Percentiles rank a stretch among this genome's conserved stretches.
Evolutionary conservation across 1,140 invertebrate species (phyloP).

Genomic region (Leptinotarsa undecemlineata): DNA sequence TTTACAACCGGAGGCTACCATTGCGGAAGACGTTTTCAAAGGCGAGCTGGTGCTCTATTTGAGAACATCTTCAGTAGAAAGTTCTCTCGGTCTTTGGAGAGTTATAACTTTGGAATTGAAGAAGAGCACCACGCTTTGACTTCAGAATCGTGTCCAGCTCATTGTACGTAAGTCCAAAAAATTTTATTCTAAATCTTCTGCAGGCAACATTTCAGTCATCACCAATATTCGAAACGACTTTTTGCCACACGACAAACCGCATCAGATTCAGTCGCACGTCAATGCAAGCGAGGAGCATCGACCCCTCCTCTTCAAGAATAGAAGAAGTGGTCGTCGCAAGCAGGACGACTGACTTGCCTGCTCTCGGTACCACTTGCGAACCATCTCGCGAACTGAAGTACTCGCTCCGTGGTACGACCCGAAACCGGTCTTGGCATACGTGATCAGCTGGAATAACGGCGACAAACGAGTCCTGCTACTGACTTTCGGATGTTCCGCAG

Average conservation of each 20-base stretch:
- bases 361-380: not conserved
- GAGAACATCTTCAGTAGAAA: too few species aligned
- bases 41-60: too few species aligned
- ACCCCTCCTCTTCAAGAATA: constrained; percentile 22
- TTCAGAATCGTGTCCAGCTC: too few species aligned
- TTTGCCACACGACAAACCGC: not conserved
- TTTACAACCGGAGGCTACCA: too few species aligned
- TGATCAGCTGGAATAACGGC: too few species aligned
- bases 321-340: not conserved
- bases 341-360: not conserved
- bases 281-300: constrained; percentile 16
- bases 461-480: not conserved
- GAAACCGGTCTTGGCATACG: not conserved
- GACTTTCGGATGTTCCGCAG: not conserved
- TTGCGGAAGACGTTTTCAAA: too few species aligned
- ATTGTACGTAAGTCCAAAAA: too few species aligned
- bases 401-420: not conserved
- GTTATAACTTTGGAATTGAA: too few species aligned
- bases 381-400: not conserved
- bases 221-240: not conserved
- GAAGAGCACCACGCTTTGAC: too few species aligned
- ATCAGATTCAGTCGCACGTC: not conserved
- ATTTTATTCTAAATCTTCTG: too few species aligned
- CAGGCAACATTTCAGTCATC: not conserved
- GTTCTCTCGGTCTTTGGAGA: too few species aligned